Conservation (phyloP, 1,140 invertebrate species). For the Dysdera silvatica region DNA sequence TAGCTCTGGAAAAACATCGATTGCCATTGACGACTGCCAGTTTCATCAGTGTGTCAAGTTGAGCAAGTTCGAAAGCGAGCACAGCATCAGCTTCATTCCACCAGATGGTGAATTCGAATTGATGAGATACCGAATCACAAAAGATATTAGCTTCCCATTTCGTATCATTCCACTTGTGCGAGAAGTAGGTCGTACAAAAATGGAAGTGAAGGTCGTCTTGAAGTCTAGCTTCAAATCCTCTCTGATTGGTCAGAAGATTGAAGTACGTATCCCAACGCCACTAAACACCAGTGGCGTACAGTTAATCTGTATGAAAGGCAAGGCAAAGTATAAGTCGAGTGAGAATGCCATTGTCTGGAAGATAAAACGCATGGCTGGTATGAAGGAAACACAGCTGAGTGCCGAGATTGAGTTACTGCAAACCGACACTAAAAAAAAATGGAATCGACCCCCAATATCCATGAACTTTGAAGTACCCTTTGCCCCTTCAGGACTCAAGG, state of each 20-base stretch:
- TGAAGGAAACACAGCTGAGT: constrained; percentile 99
- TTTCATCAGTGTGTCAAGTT: constrained; percentile 99
- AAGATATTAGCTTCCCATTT: constrained; percentile 99
- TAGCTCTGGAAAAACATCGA: constrained; percentile 72
- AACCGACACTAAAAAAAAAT: constrained; percentile 98
- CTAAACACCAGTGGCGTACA: constrained; percentile 98
- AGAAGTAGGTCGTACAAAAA: constrained; percentile 95
- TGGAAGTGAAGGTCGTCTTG: constrained; percentile 99
- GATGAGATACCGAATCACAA: constrained; percentile 99
- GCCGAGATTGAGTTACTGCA: constrained; percentile 99
- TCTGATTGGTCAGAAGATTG: constrained; percentile 96
- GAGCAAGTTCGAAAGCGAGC: constrained; percentile 99
- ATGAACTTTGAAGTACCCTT: constrained; percentile 99
- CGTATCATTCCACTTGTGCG: constrained; percentile 96
- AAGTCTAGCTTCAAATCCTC: constrained; percentile 99
- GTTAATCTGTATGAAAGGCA: constrained; percentile 97
- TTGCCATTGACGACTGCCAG: constrained; percentile 99
- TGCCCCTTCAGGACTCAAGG: constrained; percentile 97
- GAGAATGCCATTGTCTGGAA: constrained; percentile 99
- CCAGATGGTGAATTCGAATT: constrained; percentile 99
- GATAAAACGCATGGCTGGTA: constrained; percentile 99
- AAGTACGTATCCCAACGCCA: constrained; percentile 94
- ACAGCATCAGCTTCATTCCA: constrained; percentile 99
- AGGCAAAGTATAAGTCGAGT: constrained; percentile 99
- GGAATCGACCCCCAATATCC: constrained; percentile 99